phyloP scores from a whole-genome alignment of 2,113 vertebrate genomes.

The Hoplias malabaricus region DNA sequence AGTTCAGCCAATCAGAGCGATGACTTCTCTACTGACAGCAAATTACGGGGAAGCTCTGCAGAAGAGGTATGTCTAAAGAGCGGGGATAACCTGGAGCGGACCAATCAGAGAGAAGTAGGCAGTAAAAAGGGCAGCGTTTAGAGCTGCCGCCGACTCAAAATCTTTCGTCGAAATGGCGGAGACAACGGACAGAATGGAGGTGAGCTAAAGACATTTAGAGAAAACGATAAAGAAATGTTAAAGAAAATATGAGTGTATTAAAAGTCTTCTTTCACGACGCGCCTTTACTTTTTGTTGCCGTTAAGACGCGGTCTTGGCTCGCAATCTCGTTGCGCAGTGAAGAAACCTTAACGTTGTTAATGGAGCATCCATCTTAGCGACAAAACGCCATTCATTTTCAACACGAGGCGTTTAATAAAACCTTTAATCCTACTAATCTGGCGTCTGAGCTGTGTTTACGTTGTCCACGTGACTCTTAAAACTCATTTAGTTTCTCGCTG shows the following conservation, averaged over 20 bases:
- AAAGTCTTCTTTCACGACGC: neutral
- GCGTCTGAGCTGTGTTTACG: no score
- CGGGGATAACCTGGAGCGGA: neutral
- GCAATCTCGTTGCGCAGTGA: slow-evolving; percentile 8
- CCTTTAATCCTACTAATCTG: no score
- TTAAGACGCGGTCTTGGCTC: no score
- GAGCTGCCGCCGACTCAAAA: slow-evolving; percentile 13
- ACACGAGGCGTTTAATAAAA: slow-evolving; percentile 24
- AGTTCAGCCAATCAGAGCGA: no score
- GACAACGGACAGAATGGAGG: slow-evolving; percentile 74
- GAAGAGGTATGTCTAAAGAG: no score
- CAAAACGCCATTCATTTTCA: slow-evolving; percentile 15
- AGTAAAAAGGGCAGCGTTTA: slow-evolving; percentile 28
- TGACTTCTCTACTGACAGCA: no score
- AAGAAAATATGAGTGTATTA: neutral
- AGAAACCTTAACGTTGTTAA: neutral
- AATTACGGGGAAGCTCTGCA: no score
- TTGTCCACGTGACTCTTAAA: no score
- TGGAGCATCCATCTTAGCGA: slow-evolving; percentile 51
- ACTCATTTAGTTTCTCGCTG: neutral
- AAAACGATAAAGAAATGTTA: neutral
- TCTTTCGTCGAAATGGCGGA: slow-evolving; percentile 74
- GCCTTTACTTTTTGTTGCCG: neutral
- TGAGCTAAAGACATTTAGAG: slow-evolving; percentile 47
- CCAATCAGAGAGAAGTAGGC: slow-evolving; percentile 24